Base-by-base conservation (phyloP, 1,140 invertebrate species). In the Aradophagus sp. region DNA sequence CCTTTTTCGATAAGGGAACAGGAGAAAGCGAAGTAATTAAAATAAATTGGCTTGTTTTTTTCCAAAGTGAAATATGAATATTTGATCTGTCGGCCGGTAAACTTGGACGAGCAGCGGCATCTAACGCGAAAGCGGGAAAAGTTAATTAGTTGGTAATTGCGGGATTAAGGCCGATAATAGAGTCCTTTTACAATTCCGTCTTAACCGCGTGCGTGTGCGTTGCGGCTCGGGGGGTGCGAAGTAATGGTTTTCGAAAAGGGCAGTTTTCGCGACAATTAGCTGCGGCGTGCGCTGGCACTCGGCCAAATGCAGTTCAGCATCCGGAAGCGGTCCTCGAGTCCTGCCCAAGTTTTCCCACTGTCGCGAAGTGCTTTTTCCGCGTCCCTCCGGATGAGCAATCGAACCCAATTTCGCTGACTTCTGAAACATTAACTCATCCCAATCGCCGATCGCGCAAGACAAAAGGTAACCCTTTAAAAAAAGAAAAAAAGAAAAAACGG, bases 181-280 rank as follows among this genome's bases (percentile, higher is more conserved):
- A 65, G 55, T 50, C 39, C 61, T 55, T 62, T 66, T 67, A 67
- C 58, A 58, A 73, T 73, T 66, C 17, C 50, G 35, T 55, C 48
- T 35, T 48, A 55, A 55, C 56, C 48, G 38, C 47, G 44, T 45
- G 53, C 55, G 58, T 66, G 65, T 47, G 65, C 55, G 34, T 58
- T 45, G 27, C 52, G 39, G 29, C 29, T 19, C 53, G 72, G 67
- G 75, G 72, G 11, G 72, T 74, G 72, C 69, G 63, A 74, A 73
- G 66, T 82, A 82, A 82, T 82, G 75, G 80, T 81, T 80, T 80
- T 75, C 77, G 75, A 80, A 82, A n/a, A 71, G 77, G 78, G 72
- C 77, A 80, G 74, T 82, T 80, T 76, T 78, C 77, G 74, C 74
- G 74, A 80, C 80, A 80, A 82, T 82, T 82, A 82, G 79, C 74